Evolutionary conservation across 2,113 vertebrate species (phyloP), one percentile per base, ranked within the genome.

Genomic region (Atractosteus spatula): DNA sequence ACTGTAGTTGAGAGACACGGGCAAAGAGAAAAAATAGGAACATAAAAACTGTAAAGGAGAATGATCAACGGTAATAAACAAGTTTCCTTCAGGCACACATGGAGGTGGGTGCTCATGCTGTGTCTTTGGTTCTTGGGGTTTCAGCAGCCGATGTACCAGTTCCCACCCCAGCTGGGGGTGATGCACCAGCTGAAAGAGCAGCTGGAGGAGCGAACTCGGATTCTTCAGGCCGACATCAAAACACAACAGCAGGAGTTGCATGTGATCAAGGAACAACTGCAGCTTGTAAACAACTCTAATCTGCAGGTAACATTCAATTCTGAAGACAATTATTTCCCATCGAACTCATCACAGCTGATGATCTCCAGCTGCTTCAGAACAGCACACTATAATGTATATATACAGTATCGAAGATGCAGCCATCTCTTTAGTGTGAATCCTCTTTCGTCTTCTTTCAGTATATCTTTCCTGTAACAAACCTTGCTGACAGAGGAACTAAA

Each of bases 101-200:
- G 29, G 29, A 29, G 29, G 29, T 29, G 29, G 29, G 29, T 16
- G 62, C 43, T 10, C 5, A 16, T 63, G 62, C 8, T 29, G 16
- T 63, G 29, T 41, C 10, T 45, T 3, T 61, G 62, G 47, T 56
- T 68, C 55, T 7, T 77, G 67, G 73, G 42, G 67, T 68, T 77
- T 41, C 55, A 69, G n/a, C 72, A 78, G 68, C 45, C 74, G 7
- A 57, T 76, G 71, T 81, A 79, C 62, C 54, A 69, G 69, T 73
- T 77, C 70, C 78, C 76, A 91, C 92, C 94, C 1, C 76, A 94
- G 73, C 73, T 93, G 69, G 90, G 92, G 3, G 91, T 95, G 71
- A 93, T 95, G 92, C 91, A 92, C 76, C 93, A 94, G 78, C 90
- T 97, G 70, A 96, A 91, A 69, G 87, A 95, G 75, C 93, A 97